Evolutionary conservation across 2,113 vertebrate species (phyloP).

Genomic region (Caloenas nicobarica): DNA sequence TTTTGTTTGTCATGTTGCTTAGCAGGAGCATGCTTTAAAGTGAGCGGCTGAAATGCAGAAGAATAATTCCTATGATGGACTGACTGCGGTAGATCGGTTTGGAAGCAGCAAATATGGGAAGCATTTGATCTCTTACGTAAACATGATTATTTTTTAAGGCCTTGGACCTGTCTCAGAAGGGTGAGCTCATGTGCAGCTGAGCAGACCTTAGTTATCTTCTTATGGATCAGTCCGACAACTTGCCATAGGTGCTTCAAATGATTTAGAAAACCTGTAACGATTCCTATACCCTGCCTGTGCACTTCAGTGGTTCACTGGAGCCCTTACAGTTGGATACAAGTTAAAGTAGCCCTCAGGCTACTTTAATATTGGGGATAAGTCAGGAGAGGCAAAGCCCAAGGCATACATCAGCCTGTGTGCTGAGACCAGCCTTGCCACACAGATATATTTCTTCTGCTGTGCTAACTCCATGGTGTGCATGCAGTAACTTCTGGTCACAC

Average conservation of each 20-base stretch:
- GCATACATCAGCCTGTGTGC: background rate
- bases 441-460: background rate
- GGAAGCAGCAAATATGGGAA: background rate
- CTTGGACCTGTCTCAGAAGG: background rate
- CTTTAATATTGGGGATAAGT: background rate
- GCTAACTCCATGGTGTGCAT: background rate
- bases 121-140: background rate
- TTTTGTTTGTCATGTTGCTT: background rate
- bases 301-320: background rate
- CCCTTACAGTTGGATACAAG: background rate
- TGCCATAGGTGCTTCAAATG: background rate
- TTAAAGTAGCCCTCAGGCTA: background rate
- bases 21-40: background rate
- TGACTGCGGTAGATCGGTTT: background rate
- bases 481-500: background rate
- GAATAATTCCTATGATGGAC: background rate
- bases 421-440: background rate
- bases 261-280: background rate
- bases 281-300: background rate
- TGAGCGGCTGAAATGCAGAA: background rate
- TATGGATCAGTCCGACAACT: background rate
- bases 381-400: background rate
- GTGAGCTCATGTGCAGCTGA: conserved; percentile 33
- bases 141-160: conserved; percentile 1
- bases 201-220: conserved; percentile 1